Percentiles rank a stretch among this genome's conserved stretches.
phyloP scores from a whole-genome alignment of 2,888 invertebrate genomes.

The Oxytorus armatus region DNA sequence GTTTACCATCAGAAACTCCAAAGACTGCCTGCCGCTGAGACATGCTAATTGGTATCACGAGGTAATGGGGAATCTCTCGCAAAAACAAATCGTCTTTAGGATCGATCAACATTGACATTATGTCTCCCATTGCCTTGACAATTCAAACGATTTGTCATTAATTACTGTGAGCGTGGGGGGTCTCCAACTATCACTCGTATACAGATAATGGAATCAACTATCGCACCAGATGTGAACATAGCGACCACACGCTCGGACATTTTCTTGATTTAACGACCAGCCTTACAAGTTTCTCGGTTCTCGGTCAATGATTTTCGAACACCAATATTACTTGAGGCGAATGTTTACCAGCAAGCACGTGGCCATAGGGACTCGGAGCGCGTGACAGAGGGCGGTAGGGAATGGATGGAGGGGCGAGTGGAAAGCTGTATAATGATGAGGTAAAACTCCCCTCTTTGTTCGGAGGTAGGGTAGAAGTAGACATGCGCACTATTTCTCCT shows the following conservation, averaged over 20 bases:
- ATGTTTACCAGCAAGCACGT: slow-evolving; percentile 65
- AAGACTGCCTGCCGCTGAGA: no score
- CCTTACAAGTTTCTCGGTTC: slow-evolving; percentile 44
- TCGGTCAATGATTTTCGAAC: slow-evolving; percentile 57
- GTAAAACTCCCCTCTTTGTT: slow-evolving; percentile 19
- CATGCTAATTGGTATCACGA: no score
- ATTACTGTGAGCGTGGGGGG: no score
- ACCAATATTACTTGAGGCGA: slow-evolving; percentile 45
- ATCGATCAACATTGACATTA: no score
- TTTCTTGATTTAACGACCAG: slow-evolving; percentile 47
- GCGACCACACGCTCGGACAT: background rate
- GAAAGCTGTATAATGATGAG: slow-evolving; percentile 37
- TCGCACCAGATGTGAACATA: no score
- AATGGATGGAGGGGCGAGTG: slow-evolving; percentile 31
- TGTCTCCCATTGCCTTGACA: no score
- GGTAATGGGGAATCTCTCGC: no score
- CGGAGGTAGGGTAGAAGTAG: slow-evolving; percentile 10
- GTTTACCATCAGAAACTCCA: no score
- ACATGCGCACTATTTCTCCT: slow-evolving; percentile 29
- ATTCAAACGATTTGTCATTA: no score
- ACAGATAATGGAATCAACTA: no score
- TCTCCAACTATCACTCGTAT: no score
- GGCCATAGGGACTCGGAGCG: slow-evolving; percentile 46
- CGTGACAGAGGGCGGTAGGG: slow-evolving; percentile 60
- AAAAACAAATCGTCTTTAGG: no score